Percentiles rank a stretch among this genome's conserved stretches.
Conservation (phyloP, 1,140 invertebrate species). For the Apis florea region DNA sequence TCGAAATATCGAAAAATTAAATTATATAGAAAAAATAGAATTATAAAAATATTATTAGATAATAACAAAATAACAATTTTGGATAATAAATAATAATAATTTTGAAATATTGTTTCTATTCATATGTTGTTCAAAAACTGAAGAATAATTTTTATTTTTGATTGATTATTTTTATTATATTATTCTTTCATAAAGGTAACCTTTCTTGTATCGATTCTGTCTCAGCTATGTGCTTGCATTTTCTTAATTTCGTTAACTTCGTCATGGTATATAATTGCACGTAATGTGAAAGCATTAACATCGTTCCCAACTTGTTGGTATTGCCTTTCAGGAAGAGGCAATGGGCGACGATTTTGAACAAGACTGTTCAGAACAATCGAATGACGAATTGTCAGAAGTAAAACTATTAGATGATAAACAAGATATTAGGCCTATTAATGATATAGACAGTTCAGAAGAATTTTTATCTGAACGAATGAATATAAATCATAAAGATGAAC, state of each 20-base stretch:
- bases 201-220: background rate
- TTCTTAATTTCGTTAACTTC: background rate
- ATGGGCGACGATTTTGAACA: constrained; percentile 26
- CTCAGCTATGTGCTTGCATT: background rate
- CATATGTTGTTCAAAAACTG: background rate
- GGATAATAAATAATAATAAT: background rate
- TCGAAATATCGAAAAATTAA: background rate
- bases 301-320: constrained; percentile 3
- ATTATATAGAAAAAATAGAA: background rate
- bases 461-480: background rate
- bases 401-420: background rate
- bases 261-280: background rate
- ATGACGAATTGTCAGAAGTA: constrained; percentile 6
- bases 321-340: constrained; percentile 35
- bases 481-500: background rate
- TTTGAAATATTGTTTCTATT: background rate
- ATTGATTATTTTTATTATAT: background rate
- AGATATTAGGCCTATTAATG: background rate
- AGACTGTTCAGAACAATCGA: background rate
- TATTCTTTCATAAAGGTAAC: background rate
- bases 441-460: background rate
- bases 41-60: background rate
- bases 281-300: background rate
- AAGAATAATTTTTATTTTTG: background rate
- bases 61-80: background rate